Conservation (phyloP, 2,113 vertebrate species). For the Mobula hypostoma region DNA sequence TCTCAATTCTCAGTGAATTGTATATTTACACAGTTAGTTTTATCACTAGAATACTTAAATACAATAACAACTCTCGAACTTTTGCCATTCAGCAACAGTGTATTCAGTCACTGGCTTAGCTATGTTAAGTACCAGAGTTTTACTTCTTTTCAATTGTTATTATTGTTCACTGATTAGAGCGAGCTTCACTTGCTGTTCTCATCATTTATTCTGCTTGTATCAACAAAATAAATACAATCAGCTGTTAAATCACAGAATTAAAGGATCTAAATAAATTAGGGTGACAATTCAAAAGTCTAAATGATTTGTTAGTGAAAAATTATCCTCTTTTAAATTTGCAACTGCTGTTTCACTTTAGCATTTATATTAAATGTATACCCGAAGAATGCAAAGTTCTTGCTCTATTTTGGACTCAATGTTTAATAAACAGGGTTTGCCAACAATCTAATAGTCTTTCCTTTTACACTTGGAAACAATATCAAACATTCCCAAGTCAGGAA, state of each 20-base stretch:
- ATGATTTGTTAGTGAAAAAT: neutral
- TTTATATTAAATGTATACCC: neutral
- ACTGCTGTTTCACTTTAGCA: neutral
- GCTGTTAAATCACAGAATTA: neutral
- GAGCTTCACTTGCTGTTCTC: conserved; percentile 48
- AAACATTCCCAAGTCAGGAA: neutral
- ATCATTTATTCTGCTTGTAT: conserved; percentile 51
- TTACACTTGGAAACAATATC: conserved; percentile 19
- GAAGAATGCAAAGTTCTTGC: neutral
- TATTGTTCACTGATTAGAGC: conserved; percentile 51
- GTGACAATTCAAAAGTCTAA: too few species aligned
- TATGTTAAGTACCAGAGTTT: conserved; percentile 51
- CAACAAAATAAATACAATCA: conserved; percentile 48
- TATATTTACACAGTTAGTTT: neutral
- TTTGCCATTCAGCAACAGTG: conserved; percentile 56
- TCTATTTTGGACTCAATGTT: neutral
- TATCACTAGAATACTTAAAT: conserved; percentile 16
- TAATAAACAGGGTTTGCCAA: neutral
- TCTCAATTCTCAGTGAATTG: neutral
- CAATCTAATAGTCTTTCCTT: neutral
- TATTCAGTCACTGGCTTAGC: conserved; percentile 58
- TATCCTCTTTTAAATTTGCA: neutral
- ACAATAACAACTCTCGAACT: conserved; percentile 43
- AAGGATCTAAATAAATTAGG: neutral
- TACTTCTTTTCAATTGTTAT: conserved; percentile 52